phyloP scores from a whole-genome alignment of 2,888 invertebrate species.

The Cataglyphis cursor region DNA sequence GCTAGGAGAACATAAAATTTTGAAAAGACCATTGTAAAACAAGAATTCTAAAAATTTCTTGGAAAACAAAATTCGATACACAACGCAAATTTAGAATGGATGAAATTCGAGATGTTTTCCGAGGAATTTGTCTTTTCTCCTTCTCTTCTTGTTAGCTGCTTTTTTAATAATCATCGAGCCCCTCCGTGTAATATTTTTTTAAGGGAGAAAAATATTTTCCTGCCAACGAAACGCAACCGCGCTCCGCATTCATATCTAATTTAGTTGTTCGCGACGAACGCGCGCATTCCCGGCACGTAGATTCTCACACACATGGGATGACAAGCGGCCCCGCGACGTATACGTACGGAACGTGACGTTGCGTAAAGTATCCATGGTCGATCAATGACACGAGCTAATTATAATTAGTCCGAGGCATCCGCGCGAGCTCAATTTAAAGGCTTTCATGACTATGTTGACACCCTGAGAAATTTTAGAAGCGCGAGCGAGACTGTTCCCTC shows the following conservation, averaged over 20 bases:
- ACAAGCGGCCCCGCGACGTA: constrained; percentile 41
- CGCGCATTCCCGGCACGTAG: constrained; percentile 54
- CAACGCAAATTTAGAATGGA: not conserved
- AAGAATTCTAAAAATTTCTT: constrained; percentile 2
- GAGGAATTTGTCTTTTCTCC: not conserved
- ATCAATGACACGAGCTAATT: constrained; percentile 59
- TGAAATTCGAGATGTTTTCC: constrained; percentile 21
- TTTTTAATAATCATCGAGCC: constrained; percentile 34
- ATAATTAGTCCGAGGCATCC: constrained; percentile 47
- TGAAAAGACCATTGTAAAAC: not conserved
- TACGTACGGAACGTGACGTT: constrained; percentile 53
- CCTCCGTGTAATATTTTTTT: constrained; percentile 34
- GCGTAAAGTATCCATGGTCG: constrained; percentile 45
- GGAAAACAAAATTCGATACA: not conserved
- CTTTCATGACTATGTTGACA: constrained; percentile 36
- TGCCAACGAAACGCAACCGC: not conserved
- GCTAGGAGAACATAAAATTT: constrained; percentile 32
- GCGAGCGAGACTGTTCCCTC: not conserved
- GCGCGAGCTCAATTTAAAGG: constrained; percentile 12
- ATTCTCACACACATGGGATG: constrained; percentile 38
- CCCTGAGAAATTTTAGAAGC: constrained; percentile 48
- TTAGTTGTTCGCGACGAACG: constrained; percentile 42
- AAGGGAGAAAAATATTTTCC: not conserved
- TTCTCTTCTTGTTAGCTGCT: not conserved
- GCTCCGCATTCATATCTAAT: constrained; percentile 46